Conservation (phyloP, 2,888 invertebrate genomes). For the Hedychridium roseum region DNA sequence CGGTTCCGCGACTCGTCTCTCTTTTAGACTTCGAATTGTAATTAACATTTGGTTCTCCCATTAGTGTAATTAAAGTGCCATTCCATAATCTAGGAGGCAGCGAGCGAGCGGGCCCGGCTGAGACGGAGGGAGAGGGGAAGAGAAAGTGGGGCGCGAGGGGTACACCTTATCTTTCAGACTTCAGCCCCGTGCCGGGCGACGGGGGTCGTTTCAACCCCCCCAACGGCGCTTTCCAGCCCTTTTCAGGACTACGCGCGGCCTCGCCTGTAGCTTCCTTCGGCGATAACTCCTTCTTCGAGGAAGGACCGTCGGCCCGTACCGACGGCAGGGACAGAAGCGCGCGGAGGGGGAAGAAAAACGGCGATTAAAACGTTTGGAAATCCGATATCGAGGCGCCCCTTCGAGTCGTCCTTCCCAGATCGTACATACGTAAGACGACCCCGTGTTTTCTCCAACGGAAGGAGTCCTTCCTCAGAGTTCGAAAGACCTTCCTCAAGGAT, state of each 20-base stretch:
- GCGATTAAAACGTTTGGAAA: slow-evolving; percentile 46
- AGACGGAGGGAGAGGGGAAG: slow-evolving; percentile 27
- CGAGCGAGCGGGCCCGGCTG: slow-evolving; percentile 24
- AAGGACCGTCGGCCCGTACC: slow-evolving; percentile 25
- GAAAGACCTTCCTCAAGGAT: too few species aligned
- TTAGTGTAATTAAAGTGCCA: slow-evolving; percentile 81
- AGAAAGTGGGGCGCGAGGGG: slow-evolving; percentile 41
- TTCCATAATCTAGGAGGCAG: slow-evolving; percentile 69
- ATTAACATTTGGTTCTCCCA: slow-evolving; percentile 79
- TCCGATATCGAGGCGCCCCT: slow-evolving; percentile 27
- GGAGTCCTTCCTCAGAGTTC: not conserved
- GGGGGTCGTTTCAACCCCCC: slow-evolving; percentile 49
- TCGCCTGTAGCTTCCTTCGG: slow-evolving; percentile 49
- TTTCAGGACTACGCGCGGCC: slow-evolving; percentile 21
- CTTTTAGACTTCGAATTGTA: slow-evolving; percentile 74
- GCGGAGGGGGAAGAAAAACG: slow-evolving; percentile 30
- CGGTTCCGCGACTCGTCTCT: slow-evolving; percentile 62
- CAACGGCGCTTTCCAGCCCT: slow-evolving; percentile 34
- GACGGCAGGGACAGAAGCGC: slow-evolving; percentile 13
- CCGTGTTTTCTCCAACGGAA: too few species aligned
- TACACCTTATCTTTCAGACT: slow-evolving; percentile 63
- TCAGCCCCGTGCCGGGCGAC: slow-evolving; percentile 48
- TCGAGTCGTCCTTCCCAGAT: not conserved
- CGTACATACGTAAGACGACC: too few species aligned
- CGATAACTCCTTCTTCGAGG: slow-evolving; percentile 55